phyloP scores from a whole-genome alignment of 2,113 vertebrate species.

The Arenaria interpres region DNA sequence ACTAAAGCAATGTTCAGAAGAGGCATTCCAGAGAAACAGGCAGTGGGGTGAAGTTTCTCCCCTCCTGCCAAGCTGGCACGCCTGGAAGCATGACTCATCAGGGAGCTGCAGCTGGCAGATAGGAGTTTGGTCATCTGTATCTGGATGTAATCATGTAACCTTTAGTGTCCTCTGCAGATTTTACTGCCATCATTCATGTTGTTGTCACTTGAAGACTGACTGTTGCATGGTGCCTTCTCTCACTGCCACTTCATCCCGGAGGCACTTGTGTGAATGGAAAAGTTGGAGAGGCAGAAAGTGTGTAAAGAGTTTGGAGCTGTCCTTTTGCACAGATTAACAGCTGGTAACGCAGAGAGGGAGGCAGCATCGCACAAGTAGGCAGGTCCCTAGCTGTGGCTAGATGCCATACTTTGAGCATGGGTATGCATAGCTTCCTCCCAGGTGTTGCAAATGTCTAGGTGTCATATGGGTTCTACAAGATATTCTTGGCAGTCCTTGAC shows the following conservation, averaged over 20 bases:
- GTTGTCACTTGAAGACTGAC: background rate
- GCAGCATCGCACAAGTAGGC: background rate
- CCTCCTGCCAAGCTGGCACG: background rate
- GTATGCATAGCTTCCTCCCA: background rate
- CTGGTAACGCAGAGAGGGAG: background rate
- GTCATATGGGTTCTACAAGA: accelerated
- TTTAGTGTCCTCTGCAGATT: background rate
- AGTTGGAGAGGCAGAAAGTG: background rate
- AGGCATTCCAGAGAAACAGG: background rate
- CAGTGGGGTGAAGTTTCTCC: background rate
- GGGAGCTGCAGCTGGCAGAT: background rate
- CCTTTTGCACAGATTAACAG: background rate
- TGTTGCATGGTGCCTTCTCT: background rate
- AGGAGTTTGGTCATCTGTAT: background rate
- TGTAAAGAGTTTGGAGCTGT: background rate
- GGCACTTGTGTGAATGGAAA: background rate
- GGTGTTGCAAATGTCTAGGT: background rate
- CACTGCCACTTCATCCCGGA: background rate
- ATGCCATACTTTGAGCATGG: background rate
- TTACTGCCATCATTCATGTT: background rate
- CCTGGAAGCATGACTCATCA: background rate
- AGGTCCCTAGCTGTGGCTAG: background rate
- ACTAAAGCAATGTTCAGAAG: background rate
- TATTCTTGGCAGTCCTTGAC: background rate
- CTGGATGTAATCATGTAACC: background rate